Conservation (phyloP, 2,888 invertebrate species). For the Steinernema carpocapsae region DNA sequence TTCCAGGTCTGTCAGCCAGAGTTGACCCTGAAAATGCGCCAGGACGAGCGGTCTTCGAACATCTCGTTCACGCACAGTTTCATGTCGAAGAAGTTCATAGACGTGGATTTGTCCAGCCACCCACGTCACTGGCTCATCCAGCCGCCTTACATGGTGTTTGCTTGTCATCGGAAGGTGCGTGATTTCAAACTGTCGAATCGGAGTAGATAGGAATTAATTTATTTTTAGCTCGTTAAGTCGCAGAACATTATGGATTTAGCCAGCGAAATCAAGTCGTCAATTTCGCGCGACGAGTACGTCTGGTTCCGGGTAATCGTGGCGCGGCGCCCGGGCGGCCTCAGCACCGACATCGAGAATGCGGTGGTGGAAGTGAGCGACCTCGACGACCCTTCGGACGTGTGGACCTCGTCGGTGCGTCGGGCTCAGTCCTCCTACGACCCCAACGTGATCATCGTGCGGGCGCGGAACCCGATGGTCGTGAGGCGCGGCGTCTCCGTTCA, state of each 20-base stretch:
- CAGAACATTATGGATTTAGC: constrained; percentile 50
- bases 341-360: constrained; percentile 47
- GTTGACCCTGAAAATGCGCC: constrained; percentile 51
- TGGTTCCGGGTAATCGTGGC: constrained; percentile 63
- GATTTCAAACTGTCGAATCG: neutral
- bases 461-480: constrained; percentile 45
- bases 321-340: constrained; percentile 40
- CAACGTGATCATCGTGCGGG: constrained; percentile 61
- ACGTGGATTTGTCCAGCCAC: constrained; percentile 61
- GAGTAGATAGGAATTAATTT: neutral
- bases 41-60: constrained; percentile 45
- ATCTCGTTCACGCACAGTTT: constrained; percentile 48
- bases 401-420: constrained; percentile 58
- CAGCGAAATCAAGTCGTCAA: constrained; percentile 48
- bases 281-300: constrained; percentile 53
- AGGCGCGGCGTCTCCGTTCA: constrained; percentile 46
- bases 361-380: constrained; percentile 57
- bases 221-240: constrained; percentile 47
- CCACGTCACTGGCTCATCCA: constrained; percentile 51
- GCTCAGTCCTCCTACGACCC: constrained; percentile 65
- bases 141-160: constrained; percentile 63
- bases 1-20: constrained; percentile 60
- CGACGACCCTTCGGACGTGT: constrained; percentile 51
- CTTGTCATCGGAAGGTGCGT: constrained; percentile 59
- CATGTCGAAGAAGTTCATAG: constrained; percentile 51